Conservation (phyloP, 2,888 invertebrate species). For the Zelleria hepariella region DNA sequence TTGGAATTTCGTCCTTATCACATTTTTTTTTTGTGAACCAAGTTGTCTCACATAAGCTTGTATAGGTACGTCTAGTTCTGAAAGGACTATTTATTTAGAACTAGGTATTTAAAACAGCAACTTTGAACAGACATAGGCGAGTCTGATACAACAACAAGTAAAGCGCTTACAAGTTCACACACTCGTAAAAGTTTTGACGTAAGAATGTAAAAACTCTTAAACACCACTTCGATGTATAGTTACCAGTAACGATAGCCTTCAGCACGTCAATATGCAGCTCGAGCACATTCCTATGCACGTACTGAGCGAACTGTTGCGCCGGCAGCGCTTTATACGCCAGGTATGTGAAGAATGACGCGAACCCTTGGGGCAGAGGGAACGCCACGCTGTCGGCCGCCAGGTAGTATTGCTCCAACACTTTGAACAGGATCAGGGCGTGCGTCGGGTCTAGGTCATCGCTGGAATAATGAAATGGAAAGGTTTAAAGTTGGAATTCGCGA, state of each 20-base stretch:
- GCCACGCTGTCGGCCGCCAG: conserved; percentile 84
- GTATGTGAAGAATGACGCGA: conserved; percentile 90
- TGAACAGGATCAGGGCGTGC: conserved; percentile 81
- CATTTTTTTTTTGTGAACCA: too few relatives aligned
- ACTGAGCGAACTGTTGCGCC: conserved; percentile 86
- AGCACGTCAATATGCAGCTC: conserved; percentile 90
- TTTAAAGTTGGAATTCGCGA: too few relatives aligned
- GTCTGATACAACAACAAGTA: too few relatives aligned
- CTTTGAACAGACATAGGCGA: too few relatives aligned
- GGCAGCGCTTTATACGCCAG: conserved; percentile 84
- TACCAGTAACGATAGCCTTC: conserved; percentile 86
- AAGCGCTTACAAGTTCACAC: neutral
- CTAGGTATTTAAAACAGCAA: too few relatives aligned
- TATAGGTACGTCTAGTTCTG: too few relatives aligned
- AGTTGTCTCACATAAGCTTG: too few relatives aligned
- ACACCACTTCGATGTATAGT: conserved; percentile 18
- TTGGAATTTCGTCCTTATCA: too few relatives aligned
- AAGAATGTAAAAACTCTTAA: neutral
- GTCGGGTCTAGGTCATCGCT: conserved; percentile 82
- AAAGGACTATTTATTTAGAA: too few relatives aligned
- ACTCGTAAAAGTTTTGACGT: neutral
- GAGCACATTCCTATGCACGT: conserved; percentile 86
- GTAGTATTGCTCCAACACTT: conserved; percentile 85
- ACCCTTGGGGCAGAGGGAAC: conserved; percentile 85
- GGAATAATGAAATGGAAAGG: conserved; percentile 21